These are phyloP conservation scores for Neogale vison DNA, from an alignment of 2,113 vertebrate species.

Conservation along the genomic window DNA sequence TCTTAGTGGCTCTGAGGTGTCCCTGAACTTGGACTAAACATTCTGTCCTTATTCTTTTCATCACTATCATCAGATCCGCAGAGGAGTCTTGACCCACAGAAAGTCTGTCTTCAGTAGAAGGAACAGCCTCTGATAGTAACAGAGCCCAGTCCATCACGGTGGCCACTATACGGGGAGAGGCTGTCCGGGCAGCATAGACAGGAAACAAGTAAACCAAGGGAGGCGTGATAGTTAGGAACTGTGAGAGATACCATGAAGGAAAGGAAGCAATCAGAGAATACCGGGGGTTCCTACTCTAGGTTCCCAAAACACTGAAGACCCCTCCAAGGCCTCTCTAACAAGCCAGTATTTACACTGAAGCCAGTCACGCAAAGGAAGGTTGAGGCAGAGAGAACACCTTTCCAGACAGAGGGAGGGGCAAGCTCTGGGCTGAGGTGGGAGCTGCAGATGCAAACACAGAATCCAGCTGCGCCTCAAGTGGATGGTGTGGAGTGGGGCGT, in stretches of 20 bases:
- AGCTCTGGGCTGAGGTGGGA: neutral
- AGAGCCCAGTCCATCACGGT: fast-evolving
- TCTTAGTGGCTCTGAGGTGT: neutral
- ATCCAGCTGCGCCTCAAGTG: neutral
- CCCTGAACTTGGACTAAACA: neutral
- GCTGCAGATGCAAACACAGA: neutral
- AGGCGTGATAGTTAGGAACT: fast-evolving
- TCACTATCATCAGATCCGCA: neutral
- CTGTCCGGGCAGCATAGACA: neutral
- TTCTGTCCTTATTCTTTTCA: too few species aligned
- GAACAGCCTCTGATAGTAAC: neutral
- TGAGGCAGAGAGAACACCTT: neutral
- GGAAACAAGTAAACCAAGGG: neutral
- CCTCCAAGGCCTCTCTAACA: neutral
- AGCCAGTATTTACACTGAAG: neutral
- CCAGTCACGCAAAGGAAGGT: neutral
- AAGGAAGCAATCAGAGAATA: neutral
- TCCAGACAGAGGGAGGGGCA: neutral
- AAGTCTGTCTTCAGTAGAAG: neutral
- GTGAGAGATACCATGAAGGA: neutral
- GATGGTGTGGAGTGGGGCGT: fast-evolving
- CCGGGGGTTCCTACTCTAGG: neutral
- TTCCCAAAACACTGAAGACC: neutral
- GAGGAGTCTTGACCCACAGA: neutral
- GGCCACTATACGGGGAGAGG: neutral